A percentile compares a stretch with the other conserved stretches of the same genome.
These are phyloP conservation scores for Mungos mungo DNA, from an alignment of 2,113 vertebrate species.

Conservation along the genomic window DNA sequence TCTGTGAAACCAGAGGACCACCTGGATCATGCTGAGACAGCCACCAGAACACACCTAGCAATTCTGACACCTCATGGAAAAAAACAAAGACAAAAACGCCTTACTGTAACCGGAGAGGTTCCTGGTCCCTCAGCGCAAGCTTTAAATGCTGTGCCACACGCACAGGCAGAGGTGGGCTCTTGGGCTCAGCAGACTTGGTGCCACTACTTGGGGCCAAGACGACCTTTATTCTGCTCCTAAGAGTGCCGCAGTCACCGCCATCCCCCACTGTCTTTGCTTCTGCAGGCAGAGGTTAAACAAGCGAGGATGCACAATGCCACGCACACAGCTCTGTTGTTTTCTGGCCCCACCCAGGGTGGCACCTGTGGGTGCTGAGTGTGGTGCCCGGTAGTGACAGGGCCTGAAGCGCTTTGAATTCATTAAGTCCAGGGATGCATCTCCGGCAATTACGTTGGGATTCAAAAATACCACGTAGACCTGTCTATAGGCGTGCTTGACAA, in stretches of 20 bases:
- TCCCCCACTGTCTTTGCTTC: neutral
- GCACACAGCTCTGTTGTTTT: neutral
- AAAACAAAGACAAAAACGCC: neutral
- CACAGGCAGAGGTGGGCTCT: neutral
- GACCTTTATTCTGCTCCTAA: neutral
- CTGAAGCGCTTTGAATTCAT: neutral
- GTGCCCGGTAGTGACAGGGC: neutral
- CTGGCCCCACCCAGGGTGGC: neutral
- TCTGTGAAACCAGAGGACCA: neutral
- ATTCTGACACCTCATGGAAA: neutral
- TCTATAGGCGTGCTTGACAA: neutral
- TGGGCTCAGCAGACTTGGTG: neutral
- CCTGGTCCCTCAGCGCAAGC: neutral
- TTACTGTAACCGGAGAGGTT: neutral
- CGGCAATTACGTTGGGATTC: neutral
- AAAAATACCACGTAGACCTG: neutral
- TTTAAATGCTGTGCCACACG: neutral
- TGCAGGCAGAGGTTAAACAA: constrained; percentile 59
- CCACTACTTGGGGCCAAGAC: neutral
- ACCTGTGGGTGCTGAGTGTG: neutral
- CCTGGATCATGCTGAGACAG: neutral
- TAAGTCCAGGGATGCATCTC: neutral
- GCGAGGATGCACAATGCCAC: neutral
- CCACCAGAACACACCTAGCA: neutral
- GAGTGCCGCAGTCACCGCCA: neutral